Percentiles rank a stretch among this genome's conserved stretches.
phyloP scores from a whole-genome alignment of 2,797 vertebrate species.

The Mormyrus hasselquistii region DNA sequence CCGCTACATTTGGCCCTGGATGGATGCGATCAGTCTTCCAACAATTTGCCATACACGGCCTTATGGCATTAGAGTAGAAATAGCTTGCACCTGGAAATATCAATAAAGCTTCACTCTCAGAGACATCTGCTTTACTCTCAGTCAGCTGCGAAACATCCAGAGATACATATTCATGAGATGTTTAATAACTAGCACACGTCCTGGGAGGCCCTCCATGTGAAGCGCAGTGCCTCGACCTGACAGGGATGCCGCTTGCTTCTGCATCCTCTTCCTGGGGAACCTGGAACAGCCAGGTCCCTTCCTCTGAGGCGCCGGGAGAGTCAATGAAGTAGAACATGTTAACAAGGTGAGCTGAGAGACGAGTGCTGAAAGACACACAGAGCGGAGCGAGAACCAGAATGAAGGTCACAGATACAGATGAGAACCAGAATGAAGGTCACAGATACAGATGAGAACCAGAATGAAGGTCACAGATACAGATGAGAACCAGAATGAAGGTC shows the following conservation, averaged over 20 bases:
- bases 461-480: too few species aligned
- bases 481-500: not conserved
- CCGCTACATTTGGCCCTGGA: not conserved
- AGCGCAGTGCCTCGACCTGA: not conserved
- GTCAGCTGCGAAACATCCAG: not conserved
- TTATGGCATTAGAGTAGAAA: not conserved
- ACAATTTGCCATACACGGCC: not conserved
- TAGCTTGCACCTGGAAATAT: not conserved
- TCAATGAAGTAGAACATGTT: constrained; percentile 72
- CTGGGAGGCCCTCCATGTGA: not conserved
- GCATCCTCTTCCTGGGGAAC: not conserved
- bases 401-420: not conserved
- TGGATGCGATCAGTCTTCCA: not conserved
- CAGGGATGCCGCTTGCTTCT: not conserved
- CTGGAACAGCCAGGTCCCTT: not conserved
- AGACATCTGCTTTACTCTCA: not conserved
- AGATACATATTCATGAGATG: not conserved
- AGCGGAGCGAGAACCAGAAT: not conserved
- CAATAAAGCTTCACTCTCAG: not conserved
- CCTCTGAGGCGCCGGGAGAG: constrained; percentile 55
- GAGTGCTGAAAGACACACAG: constrained; percentile 58
- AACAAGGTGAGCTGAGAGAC: constrained; percentile 58
- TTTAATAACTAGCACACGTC: not conserved
- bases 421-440: too few species aligned
- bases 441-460: constrained; percentile 1